Percentiles rank a stretch among this genome's conserved stretches.
These are phyloP conservation scores for Drosophila leontia DNA, from an alignment of 1,140 invertebrate species.

Conservation along the genomic window DNA sequence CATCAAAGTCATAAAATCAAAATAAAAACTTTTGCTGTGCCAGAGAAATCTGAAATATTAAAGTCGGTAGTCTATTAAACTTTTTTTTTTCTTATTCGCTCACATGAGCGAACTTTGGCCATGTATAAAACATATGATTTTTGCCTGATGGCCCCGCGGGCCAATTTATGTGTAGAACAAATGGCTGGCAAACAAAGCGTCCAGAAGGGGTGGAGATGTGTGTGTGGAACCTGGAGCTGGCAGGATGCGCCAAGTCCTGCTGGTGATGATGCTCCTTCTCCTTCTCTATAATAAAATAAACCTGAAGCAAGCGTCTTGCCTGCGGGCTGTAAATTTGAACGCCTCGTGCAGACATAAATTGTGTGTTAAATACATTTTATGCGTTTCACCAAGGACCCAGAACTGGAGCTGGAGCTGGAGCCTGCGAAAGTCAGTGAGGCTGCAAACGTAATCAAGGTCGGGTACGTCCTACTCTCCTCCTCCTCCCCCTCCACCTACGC, in stretches of 20 bases:
- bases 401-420: not conserved
- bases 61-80: slow-evolving; percentile 73
- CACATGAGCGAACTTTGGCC: slow-evolving; percentile 56
- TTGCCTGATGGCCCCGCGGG: slow-evolving; percentile 77
- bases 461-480: not conserved
- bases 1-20: slow-evolving; percentile 73
- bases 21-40: slow-evolving; percentile 65
- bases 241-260: slow-evolving; percentile 30
- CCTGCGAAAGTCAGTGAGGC: slow-evolving; percentile 66
- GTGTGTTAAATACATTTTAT: slow-evolving; percentile 83
- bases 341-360: slow-evolving; percentile 80
- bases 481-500: not conserved
- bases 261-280: slow-evolving; percentile 11
- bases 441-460: slow-evolving; percentile 80
- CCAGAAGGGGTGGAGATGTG: slow-evolving; percentile 11
- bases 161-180: slow-evolving; percentile 79
- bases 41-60: slow-evolving; percentile 58
- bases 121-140: slow-evolving; percentile 83
- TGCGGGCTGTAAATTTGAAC: slow-evolving; percentile 78
- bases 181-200: slow-evolving; percentile 58
- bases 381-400: slow-evolving; percentile 59
- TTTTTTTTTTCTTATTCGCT: slow-evolving; percentile 59
- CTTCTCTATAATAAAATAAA: slow-evolving; percentile 77
- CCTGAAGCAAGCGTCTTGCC: slow-evolving; percentile 59
- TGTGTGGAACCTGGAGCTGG: slow-evolving; percentile 17